These are phyloP conservation scores for Leptosomus discolor DNA, from an alignment of 2,113 vertebrate genomes.

Conservation along the genomic window DNA sequence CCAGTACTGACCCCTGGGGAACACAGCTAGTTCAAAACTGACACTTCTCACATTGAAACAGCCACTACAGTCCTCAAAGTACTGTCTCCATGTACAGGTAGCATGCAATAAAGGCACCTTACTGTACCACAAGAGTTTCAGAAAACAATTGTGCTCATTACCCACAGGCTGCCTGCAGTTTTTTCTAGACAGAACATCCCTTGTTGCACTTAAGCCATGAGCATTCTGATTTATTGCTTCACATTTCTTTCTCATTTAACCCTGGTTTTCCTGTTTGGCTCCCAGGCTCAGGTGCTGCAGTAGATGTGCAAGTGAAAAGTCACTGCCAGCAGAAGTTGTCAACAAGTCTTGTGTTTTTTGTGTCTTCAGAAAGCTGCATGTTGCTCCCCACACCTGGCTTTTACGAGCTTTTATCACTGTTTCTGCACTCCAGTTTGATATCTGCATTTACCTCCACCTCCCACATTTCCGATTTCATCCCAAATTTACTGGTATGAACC, in stretches of 20 bases:
- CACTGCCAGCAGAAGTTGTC: not conserved
- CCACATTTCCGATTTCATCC: not conserved
- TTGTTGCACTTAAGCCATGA: not conserved
- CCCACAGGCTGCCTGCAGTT: not conserved
- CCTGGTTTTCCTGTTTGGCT: not conserved
- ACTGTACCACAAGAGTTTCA: not conserved
- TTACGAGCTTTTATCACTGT: not conserved
- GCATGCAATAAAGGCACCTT: not conserved
- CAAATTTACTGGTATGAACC: not conserved
- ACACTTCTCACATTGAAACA: not conserved
- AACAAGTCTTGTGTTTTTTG: not conserved
- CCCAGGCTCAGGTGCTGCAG: not conserved
- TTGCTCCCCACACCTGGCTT: not conserved
- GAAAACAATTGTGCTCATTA: not conserved
- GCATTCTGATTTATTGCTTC: not conserved
- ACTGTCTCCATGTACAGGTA: not conserved
- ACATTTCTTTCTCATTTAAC: not conserved
- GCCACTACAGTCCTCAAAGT: not conserved
- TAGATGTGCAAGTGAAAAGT: not conserved
- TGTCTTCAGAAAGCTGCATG: not conserved
- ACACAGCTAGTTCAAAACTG: not conserved
- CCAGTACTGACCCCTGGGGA: too few relatives aligned
- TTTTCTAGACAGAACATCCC: not conserved
- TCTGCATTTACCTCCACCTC: not conserved
- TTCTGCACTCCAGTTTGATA: not conserved